Evolutionary conservation across 2,113 vertebrate species (phyloP).

Genomic region (Saccopteryx bilineata): DNA sequence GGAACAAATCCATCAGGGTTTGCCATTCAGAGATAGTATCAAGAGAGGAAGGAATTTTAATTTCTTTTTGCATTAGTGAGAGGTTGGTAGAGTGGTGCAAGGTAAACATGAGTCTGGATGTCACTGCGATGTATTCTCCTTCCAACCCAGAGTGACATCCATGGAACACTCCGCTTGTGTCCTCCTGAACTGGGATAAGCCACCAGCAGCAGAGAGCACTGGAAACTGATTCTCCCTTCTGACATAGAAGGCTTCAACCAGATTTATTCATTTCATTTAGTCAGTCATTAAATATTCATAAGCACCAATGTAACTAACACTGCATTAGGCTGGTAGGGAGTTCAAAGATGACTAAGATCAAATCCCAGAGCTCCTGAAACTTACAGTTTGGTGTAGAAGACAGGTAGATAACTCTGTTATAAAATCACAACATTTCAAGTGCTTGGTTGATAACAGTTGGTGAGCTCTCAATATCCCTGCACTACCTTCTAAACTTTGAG

Average conservation of each 20-base stretch:
- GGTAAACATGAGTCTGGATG: slow-evolving; percentile 52
- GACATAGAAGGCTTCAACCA: slow-evolving; percentile 38
- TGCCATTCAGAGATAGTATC: slow-evolving; percentile 54
- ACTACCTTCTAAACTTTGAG: neutral
- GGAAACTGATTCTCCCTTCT: slow-evolving; percentile 44
- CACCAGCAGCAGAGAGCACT: neutral
- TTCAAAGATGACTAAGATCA: slow-evolving; percentile 55
- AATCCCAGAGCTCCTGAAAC: slow-evolving; percentile 39
- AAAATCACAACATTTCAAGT: slow-evolving; percentile 17
- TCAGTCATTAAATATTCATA: slow-evolving; percentile 67
- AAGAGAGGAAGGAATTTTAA: slow-evolving; percentile 69
- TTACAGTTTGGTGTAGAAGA: neutral
- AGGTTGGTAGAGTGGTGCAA: slow-evolving; percentile 56
- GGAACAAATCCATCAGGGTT: neutral
- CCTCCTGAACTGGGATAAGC: slow-evolving; percentile 29
- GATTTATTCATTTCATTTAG: slow-evolving; percentile 76
- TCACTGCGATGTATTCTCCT: slow-evolving; percentile 45
- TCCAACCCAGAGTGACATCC: slow-evolving; percentile 47
- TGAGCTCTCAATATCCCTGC: neutral
- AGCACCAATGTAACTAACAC: slow-evolving; percentile 39
- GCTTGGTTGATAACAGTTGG: neutral
- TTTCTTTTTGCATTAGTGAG: slow-evolving; percentile 66
- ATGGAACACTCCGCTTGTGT: neutral
- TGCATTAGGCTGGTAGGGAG: slow-evolving; percentile 59
- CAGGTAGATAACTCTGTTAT: neutral